These are phyloP conservation scores for Caenorhabditis sinica DNA, from an alignment of 2,888 invertebrate genomes.

Conservation along the genomic window DNA sequence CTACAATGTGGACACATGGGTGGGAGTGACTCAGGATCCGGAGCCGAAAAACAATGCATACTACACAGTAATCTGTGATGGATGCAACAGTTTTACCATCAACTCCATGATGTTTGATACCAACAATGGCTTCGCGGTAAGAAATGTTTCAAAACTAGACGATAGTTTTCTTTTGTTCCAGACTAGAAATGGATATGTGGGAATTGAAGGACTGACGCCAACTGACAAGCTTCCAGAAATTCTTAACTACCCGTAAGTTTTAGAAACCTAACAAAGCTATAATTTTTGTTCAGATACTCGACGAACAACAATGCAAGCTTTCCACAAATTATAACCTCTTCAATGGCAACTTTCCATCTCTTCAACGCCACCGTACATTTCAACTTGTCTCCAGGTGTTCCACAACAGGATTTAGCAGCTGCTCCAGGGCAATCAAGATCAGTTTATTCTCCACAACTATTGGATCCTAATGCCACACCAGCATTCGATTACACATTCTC, in stretches of 20 bases:
- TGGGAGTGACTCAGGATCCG: constrained; percentile 12
- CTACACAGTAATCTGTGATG: constrained; percentile 45
- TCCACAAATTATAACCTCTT: constrained; percentile 39
- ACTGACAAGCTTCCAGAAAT: constrained; percentile 24
- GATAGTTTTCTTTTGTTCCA: constrained; percentile 1
- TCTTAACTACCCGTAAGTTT: constrained; percentile 32
- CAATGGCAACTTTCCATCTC: constrained; percentile 48
- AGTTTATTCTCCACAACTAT: constrained; percentile 41
- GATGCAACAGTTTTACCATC: constrained; percentile 32
- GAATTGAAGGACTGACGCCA: constrained; percentile 45
- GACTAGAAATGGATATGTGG: constrained; percentile 22
- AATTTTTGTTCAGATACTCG: constrained; percentile 29
- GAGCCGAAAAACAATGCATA: not conserved
- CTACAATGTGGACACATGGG: constrained; percentile 5
- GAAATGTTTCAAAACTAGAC: not conserved
- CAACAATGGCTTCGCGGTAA: not conserved
- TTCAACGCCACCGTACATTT: constrained; percentile 11
- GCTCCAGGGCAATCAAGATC: constrained; percentile 10
- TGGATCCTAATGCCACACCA: constrained; percentile 33
- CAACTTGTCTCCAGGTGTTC: not conserved
- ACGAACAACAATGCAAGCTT: constrained; percentile 33
- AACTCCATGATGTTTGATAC: constrained; percentile 18
- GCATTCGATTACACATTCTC: constrained; percentile 48
- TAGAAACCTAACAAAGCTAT: not conserved
- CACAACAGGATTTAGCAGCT: constrained; percentile 9